Evolutionary conservation across 2,888 invertebrate genomes (phyloP).

Genomic region (Drosophila subsilvestris): DNA sequence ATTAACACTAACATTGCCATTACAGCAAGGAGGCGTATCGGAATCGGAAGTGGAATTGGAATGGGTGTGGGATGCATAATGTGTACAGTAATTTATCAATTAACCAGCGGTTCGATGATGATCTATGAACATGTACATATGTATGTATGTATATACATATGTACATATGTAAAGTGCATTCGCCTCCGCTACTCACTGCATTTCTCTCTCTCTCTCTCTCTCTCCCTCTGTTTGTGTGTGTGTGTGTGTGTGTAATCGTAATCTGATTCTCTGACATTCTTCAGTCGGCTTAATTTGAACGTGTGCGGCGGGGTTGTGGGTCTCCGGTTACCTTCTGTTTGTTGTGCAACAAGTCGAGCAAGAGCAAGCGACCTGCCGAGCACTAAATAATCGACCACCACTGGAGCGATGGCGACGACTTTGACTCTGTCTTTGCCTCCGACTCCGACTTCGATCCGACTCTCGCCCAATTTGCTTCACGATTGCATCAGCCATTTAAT

Average conservation of each 20-base stretch:
- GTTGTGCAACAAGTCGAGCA: constrained; percentile 61
- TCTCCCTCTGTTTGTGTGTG: background rate
- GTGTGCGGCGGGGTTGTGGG: constrained; percentile 28
- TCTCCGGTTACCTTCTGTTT: constrained; percentile 49
- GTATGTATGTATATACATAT: background rate
- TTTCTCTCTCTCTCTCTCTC: background rate
- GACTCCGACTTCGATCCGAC: constrained; percentile 14
- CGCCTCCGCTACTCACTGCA: background rate
- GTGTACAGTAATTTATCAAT: constrained; percentile 41
- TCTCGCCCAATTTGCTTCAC: constrained; percentile 63
- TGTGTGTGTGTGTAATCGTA: constrained; percentile 8
- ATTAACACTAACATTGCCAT: constrained; percentile 8
- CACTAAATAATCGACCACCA: constrained; percentile 54
- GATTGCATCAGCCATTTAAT: constrained; percentile 76
- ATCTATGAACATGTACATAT: constrained; percentile 4
- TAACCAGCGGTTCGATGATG: constrained; percentile 10
- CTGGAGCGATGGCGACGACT: constrained; percentile 41
- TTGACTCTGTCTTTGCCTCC: constrained; percentile 6
- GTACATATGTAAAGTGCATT: constrained; percentile 6
- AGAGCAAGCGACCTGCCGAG: constrained; percentile 9
- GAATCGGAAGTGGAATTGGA: constrained; percentile 20
- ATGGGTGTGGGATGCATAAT: constrained; percentile 33
- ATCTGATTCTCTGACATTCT: constrained; percentile 64
- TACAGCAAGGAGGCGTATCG: constrained; percentile 23
- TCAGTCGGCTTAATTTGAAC: constrained; percentile 17